Conservation (phyloP, 2,113 vertebrate species). For the Chelonoidis abingdonii region DNA sequence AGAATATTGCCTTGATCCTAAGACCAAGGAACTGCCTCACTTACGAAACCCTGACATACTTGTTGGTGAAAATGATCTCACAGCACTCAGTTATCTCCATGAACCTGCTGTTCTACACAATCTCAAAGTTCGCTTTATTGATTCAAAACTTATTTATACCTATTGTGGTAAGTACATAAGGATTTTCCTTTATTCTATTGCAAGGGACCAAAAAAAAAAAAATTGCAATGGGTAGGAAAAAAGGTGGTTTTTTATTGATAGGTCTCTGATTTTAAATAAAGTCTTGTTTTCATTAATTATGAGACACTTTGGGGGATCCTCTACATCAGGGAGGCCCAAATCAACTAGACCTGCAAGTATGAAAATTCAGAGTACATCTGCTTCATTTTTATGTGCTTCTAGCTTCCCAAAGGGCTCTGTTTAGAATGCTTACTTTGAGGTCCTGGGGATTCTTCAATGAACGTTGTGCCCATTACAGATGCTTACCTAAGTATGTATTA, state of each 20-base stretch:
- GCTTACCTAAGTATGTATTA: not conserved
- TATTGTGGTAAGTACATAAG: constrained; percentile 90
- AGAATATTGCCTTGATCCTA: constrained; percentile 89
- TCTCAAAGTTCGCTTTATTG: constrained; percentile 96
- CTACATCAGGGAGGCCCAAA: not conserved
- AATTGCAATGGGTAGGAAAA: not conserved
- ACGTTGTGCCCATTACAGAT: not conserved
- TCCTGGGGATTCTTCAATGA: not conserved
- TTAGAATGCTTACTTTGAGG: not conserved
- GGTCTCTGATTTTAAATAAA: not conserved
- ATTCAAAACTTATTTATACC: constrained; percentile 98
- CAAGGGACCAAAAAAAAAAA: not conserved
- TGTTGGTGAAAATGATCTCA: constrained; percentile 98
- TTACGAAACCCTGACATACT: constrained; percentile 97
- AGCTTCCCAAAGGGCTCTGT: not conserved
- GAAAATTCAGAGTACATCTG: not conserved
- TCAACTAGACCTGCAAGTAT: not conserved
- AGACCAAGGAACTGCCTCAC: constrained; percentile 92
- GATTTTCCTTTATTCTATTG: not conserved
- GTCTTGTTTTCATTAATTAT: not conserved
- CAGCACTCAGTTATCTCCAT: constrained; percentile 97
- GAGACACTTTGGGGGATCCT: accelerated
- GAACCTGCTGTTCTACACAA: constrained; percentile 98
- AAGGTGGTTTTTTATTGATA: not conserved
- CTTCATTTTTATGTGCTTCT: not conserved